Conservation (phyloP, 2,797 vertebrate species). For the Chelmon rostratus region DNA sequence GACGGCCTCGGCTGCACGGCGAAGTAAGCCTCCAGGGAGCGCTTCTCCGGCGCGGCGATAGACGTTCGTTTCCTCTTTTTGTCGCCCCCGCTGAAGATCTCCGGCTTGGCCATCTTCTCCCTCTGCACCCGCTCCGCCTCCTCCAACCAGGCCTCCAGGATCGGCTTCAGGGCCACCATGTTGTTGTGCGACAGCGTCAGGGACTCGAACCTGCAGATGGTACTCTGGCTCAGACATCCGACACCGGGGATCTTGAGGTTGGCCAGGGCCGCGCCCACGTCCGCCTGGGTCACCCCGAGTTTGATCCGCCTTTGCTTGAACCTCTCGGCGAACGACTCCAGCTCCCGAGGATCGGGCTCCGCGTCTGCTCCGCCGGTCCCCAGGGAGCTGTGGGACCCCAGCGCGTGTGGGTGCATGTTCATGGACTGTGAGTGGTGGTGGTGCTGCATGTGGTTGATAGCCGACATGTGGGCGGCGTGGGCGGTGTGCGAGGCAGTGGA, state of each 20-base stretch:
- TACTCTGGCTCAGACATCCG: constrained; percentile 94
- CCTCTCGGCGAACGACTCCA: constrained; percentile 94
- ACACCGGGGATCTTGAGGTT: constrained; percentile 95
- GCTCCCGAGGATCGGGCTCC: constrained; percentile 93
- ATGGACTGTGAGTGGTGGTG: constrained; percentile 88
- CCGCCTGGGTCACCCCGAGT: constrained; percentile 93
- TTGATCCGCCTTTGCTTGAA: constrained; percentile 96
- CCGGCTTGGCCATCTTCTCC: constrained; percentile 94
- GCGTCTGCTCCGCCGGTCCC: constrained; percentile 83
- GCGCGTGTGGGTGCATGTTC: constrained; percentile 90
- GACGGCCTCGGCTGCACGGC: constrained; percentile 93
- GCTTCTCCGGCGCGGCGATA: constrained; percentile 93
- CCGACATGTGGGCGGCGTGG: constrained; percentile 91
- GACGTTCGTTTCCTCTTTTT: constrained; percentile 94
- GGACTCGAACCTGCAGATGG: constrained; percentile 96
- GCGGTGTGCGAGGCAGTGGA: constrained; percentile 88
- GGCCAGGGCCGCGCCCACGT: constrained; percentile 92
- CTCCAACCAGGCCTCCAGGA: constrained; percentile 94
- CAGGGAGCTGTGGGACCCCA: constrained; percentile 87
- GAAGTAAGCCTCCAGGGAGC: constrained; percentile 94
- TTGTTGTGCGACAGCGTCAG: constrained; percentile 95
- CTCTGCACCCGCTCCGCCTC: constrained; percentile 93
- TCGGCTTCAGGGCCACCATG: constrained; percentile 95
- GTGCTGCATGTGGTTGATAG: constrained; percentile 93
- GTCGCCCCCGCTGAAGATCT: constrained; percentile 91